Percentiles rank a stretch among this genome's conserved stretches.
Conservation (phyloP, 2,113 vertebrate species). For the Pseudorasbora parva region DNA sequence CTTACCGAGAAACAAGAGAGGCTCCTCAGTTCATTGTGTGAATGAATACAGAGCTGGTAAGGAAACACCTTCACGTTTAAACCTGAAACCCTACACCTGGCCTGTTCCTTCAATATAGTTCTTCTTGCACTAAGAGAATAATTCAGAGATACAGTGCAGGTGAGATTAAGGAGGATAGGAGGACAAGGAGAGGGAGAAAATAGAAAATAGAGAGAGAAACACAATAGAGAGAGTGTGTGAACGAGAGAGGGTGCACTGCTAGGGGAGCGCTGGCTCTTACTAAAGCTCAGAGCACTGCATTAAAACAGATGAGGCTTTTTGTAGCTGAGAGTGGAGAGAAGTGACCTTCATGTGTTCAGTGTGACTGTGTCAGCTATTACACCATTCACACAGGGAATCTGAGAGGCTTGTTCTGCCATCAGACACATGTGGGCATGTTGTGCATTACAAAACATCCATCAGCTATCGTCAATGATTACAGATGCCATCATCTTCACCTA, state of each 20-base stretch:
- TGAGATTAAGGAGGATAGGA: conserved; percentile 5
- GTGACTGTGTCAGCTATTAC: conserved; percentile 58
- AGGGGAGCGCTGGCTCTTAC: conserved; percentile 47
- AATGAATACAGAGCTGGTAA: conserved; percentile 59
- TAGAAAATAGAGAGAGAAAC: conserved; percentile 17
- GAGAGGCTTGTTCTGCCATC: conserved; percentile 21
- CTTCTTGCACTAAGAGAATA: conserved; percentile 54
- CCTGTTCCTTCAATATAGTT: conserved; percentile 52
- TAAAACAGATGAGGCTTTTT: conserved; percentile 61
- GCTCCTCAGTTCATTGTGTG: conserved; percentile 53
- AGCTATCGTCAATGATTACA: conserved; percentile 40
- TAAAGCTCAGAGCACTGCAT: conserved; percentile 51
- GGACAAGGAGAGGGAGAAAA: background rate
- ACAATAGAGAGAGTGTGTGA: conserved; percentile 52
- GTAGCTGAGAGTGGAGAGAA: conserved; percentile 56
- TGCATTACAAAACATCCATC: conserved; percentile 43
- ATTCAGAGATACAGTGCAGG: conserved; percentile 48
- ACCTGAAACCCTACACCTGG: conserved; percentile 57
- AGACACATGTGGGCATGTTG: conserved; percentile 39
- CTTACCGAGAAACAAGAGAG: conserved; percentile 61
- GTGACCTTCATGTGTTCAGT: conserved; percentile 59
- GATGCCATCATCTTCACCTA: conserved; percentile 36
- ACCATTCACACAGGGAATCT: conserved; percentile 43
- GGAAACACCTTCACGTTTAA: conserved; percentile 62
- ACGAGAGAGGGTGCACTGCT: conserved; percentile 44